Base-by-base conservation (phyloP, 2,797 vertebrate species). In the Lophotriccus pileatus region DNA sequence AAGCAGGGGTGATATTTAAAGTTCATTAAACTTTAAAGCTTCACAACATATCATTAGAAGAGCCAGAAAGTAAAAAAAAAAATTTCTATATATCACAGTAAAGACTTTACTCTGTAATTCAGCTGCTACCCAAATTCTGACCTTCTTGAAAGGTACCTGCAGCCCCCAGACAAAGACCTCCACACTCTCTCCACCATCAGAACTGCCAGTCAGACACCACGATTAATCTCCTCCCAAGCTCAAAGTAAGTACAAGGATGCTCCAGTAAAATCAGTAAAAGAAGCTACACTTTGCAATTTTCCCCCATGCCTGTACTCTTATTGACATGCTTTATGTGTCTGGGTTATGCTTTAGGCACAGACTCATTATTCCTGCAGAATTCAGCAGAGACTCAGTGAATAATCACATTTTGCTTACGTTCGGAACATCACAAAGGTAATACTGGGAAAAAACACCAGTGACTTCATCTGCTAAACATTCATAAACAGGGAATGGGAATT, bases 361-460 rank as follows among this genome's bases (percentile, higher is more conserved):
- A 82, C 83, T 93, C 85, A 91, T 95, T 92, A 95, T 90, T 94
- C 83, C 83, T 82, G 22, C 43, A 59, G 75, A 67, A 86, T 67
- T 92, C 93, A 91, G 70, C 87, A 91, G 91, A 95, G 93, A 90
- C 77, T 17, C 20, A 30, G 46, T 17, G 52, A 91, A 93, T 75
- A 94, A 96, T 90, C 91, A 82, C 74, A 68, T 95, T 93, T 73
- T 84, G 77, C 89, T 91, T 84, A 67, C 50, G 67, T 84, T 94
- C 36, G 5, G 63, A 94, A 93, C 83, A 82, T 64, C 14, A 2
- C 82, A 93, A 91, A 90, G 85, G 90, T 94, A 96, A 79, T 23
- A 90, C 34, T 63, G 77, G 47, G 60, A 77, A 93, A 93, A 96
- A 95, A 70, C 90, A 92, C 55, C 86, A 82, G 85, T 64, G 87